phyloP scores from a whole-genome alignment of 2,797 vertebrate species.

The Antrozous pallidus region DNA sequence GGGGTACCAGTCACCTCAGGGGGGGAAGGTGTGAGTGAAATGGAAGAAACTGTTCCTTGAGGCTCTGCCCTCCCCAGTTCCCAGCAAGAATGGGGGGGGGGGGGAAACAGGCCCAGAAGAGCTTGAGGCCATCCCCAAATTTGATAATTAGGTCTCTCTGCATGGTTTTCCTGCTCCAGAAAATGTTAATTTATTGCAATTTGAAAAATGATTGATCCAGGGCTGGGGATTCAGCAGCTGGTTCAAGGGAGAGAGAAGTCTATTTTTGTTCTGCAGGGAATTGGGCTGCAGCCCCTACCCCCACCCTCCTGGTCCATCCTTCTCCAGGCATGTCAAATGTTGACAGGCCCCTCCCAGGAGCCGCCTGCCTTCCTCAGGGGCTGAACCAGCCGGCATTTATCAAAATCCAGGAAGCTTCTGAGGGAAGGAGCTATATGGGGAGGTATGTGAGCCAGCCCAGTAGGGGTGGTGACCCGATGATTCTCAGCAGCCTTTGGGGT shows the following conservation, averaged over 20 bases:
- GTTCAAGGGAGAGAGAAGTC: constrained; percentile 59
- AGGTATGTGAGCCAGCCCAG: background rate
- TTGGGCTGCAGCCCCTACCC: constrained; percentile 33
- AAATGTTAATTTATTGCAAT: constrained; percentile 74
- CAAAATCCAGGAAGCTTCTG: constrained; percentile 60
- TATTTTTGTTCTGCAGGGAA: constrained; percentile 68
- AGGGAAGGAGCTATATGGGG: constrained; percentile 56
- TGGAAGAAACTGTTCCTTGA: constrained; percentile 60
- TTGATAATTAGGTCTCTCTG: constrained; percentile 67
- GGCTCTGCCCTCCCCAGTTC: background rate
- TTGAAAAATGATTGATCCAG: constrained; percentile 70
- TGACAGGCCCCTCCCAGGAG: constrained; percentile 65
- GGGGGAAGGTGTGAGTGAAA: constrained; percentile 62
- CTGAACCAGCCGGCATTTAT: constrained; percentile 55
- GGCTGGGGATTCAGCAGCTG: constrained; percentile 62
- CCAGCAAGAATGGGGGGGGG: background rate
- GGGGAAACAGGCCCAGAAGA: constrained; percentile 22
- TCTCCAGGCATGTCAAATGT: constrained; percentile 60
- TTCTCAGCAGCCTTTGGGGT: background rate
- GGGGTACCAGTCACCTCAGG: background rate
- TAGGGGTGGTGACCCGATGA: background rate
- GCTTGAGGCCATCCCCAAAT: constrained; percentile 67
- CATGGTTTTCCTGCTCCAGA: constrained; percentile 70
- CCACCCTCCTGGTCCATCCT: constrained; percentile 36
- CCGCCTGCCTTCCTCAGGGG: constrained; percentile 29